Evolutionary conservation across 2,888 invertebrate genomes (phyloP), one percentile per base, ranked within the genome.

Genomic region (Morpho achilles): DNA sequence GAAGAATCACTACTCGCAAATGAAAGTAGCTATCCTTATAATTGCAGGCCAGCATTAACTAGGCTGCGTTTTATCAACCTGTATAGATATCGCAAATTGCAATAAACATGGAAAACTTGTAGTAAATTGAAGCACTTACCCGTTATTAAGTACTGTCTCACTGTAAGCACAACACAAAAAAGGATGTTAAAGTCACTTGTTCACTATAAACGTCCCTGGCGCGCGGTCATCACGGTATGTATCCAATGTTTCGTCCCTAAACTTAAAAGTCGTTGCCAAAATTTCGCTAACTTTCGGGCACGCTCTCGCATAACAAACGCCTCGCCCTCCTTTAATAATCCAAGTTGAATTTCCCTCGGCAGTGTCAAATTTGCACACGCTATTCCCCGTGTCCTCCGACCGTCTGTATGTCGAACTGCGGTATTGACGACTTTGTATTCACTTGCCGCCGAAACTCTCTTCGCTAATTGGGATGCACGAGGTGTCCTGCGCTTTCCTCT

Each of bases 391-490:
- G 79, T 84, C 83, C 84, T 85, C 74, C 68, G 69, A 54, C 46
- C 63, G 71, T 76, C 74, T 76, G 74, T 75, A 72, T 67, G 68
- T 65, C 68, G 70, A 68, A 62, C 67, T 59, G 71, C 72, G 68
- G 73, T 78, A 78, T 77, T 60, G 60, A 60, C 72, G 71, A 80
- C 78, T 87, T 48, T 16, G 87, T 83, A 84, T 86, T 87, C 85
- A 84, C 77, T 79, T 73, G 80, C 76, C 80, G 81, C 82, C 84
- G 73, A 82, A 88, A 84, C 87, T 88, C 89, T 89, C 89, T 87
- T 86, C 66, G 71, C 78, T 81, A 77, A 86, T 89, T 88, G 74
- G 66, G 69, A 90, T 89, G 87, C 89, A 73, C 62, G 72, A 65
- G 74, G 80, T 81, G 87, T 88, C 68, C 80, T 68, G 70, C 74